Base-by-base conservation (phyloP, 2,888 invertebrate species). In the Clanis bilineata region DNA sequence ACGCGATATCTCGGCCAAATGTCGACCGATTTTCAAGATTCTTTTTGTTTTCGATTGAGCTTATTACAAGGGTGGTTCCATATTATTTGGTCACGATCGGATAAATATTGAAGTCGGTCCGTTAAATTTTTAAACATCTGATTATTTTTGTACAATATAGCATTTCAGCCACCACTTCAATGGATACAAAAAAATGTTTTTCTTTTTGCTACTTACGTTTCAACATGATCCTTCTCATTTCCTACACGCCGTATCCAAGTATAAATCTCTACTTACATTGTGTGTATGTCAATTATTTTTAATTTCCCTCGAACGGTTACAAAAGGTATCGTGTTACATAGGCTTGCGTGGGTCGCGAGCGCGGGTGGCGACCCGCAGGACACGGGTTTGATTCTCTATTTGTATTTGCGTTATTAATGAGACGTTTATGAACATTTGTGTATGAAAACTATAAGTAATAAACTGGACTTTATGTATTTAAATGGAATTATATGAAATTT, bases 311-410 rank as follows among this genome's bases (percentile, higher is more conserved):
- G 10, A 22, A 9, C 51, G 32, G 9, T 15, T 4, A 23, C 45
- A 23, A 45, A 45, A 45, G 47, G 51, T 51, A 15, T 51, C 51
- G 51, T 28, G 51, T 51, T 51, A 51, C 51, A 51, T 18, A 10
- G 28, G 7, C 5, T 32, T 32, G 28, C 7, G 51, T 51, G 28
- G 51, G 51, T 12, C 22, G 28, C 10, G 28, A 18, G 51, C 51
- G 32, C 51, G 51, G 51, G 51, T 51, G 51, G 51, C 51, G 10
- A 23, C n/a, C 45, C n/a, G 12, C n/a, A 22, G n/a, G 23, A 23
- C 23, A 45, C 25, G 25, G n/a, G 45, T 45, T 45, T 45, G 23
- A 45, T 45, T 23, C 23, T 45, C 22, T 45, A 45, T 45, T 45
- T 22, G 44, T 44, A 23, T n/a, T 32, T 51, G 10, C 10, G 18